Percentiles rank a stretch among this genome's conserved stretches.
Conservation (phyloP, 2,113 vertebrate species). For the Henicopernis longicauda region DNA sequence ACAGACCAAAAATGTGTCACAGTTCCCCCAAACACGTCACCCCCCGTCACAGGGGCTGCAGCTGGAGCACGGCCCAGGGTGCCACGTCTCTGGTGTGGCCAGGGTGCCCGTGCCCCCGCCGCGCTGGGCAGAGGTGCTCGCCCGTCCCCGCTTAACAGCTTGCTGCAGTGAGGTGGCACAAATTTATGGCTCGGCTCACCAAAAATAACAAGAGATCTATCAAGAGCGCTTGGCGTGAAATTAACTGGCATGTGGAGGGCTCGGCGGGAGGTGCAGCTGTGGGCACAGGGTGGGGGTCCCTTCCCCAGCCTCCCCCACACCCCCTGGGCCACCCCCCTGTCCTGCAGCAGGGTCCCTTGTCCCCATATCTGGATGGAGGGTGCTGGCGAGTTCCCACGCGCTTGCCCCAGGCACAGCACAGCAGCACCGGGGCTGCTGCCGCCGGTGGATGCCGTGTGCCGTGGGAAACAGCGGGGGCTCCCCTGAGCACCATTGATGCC, state of each 20-base stretch:
- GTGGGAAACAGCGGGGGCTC: fast-evolving
- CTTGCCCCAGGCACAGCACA: fast-evolving
- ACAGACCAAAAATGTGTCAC: fast-evolving
- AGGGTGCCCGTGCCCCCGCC: fast-evolving
- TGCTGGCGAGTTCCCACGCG: fast-evolving
- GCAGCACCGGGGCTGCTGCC: neutral
- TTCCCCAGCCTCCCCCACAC: neutral
- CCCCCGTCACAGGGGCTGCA: neutral
- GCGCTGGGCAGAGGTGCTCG: neutral
- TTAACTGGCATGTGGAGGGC: conserved; percentile 70
- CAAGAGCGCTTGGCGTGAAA: conserved; percentile 79
- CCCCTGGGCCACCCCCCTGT: neutral
- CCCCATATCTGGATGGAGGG: fast-evolving
- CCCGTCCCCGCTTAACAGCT: conserved; percentile 49
- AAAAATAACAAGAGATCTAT: conserved; percentile 82
- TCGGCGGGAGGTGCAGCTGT: neutral
- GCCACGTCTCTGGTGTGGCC: fast-evolving
- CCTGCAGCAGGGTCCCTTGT: neutral
- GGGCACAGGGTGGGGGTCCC: neutral
- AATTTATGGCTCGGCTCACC: conserved; percentile 79
- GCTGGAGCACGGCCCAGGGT: fast-evolving
- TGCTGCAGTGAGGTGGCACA: conserved; percentile 75
- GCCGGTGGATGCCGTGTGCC: fast-evolving
- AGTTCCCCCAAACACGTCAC: neutral
- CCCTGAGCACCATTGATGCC: fast-evolving